Base-by-base conservation (phyloP, 1,140 invertebrate species). In the Eufriesea mexicana region DNA sequence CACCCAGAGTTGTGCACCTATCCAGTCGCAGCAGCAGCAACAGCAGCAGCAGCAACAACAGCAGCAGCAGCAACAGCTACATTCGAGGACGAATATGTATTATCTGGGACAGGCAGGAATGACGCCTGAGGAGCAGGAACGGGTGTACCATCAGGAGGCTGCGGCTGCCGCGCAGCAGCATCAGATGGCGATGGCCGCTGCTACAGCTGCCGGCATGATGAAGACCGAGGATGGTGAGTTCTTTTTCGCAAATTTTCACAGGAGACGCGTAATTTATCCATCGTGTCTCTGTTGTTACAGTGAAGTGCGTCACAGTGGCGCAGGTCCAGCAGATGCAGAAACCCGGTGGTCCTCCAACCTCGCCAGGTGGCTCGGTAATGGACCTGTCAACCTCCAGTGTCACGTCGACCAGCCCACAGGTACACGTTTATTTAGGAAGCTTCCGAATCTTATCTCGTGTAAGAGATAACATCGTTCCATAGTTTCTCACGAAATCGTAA, bases 331-430 rank as follows among this genome's bases (percentile, higher is more conserved):
- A 95, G 28, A 94, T 95, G 86, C 94, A 95, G 91, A 93, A 96
- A 89, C 90, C 94, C 54, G 95, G 95, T 86, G 96, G 96, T 64
- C 95, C 96, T 51, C 95, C 95, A 55, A 96, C 96, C 57, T 96
- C 96, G 18, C 95, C 96, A 14, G 96, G 96, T 2, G 96, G 96
- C 64, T 97, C 97, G 20, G 97, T 98, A 76, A 98, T 98, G 95
- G 97, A 98, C 94, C 95, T 98, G 47, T 98, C 97, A 73, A 97
- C 97, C 47, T 97, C 97, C 84, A 97, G 97, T 92, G 97, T 97
- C 28, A 97, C 96, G 51, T 97, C 96, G 47, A 96, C 97, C 80
- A 97, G 97, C 95, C 97, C 97, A 87, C 96, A 97, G 95, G 97
- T 97, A 92, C 93, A 84, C 8, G 7, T 42, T 12, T 79, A 47